Percentiles rank a stretch among this genome's conserved stretches.
Evolutionary conservation across 2,113 vertebrate genomes (phyloP).

Genomic region (Parotia lawesii): DNA sequence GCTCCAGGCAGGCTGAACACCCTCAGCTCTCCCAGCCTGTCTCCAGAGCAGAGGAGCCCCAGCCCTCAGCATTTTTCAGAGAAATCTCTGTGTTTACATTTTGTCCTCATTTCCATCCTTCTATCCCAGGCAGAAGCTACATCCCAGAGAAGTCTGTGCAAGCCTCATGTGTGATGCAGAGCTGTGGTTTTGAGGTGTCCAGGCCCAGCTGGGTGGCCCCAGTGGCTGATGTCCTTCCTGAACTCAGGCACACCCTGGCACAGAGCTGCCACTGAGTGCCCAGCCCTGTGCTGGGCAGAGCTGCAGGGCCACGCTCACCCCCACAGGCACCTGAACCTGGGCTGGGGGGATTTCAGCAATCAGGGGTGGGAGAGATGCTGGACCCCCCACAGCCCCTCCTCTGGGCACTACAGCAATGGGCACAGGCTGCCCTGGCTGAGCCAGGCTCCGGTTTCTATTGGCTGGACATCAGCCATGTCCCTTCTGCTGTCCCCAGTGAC

Average conservation of each 20-base stretch:
- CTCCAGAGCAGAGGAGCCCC: background rate
- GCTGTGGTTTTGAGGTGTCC: background rate
- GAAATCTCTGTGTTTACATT: background rate
- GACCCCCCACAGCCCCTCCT: accelerated
- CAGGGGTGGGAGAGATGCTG: background rate
- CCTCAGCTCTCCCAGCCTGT: background rate
- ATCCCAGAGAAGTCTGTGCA: background rate
- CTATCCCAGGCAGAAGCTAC: background rate
- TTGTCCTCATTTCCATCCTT: background rate
- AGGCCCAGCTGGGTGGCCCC: background rate
- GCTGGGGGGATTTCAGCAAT: accelerated
- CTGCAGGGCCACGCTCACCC: background rate
- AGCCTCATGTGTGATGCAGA: accelerated
- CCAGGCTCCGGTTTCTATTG: background rate
- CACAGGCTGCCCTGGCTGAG: background rate
- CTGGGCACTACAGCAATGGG: background rate
- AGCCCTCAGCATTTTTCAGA: background rate
- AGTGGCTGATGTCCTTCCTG: background rate
- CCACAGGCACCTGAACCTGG: background rate
- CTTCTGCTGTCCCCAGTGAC: background rate
- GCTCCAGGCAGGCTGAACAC: background rate
- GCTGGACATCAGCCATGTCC: background rate
- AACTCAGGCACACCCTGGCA: accelerated
- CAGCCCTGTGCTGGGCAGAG: background rate
- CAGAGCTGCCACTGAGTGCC: background rate